These are phyloP conservation scores for Chromoteleia sp. DNA, from an alignment of 2,888 invertebrate species.

Conservation along the genomic window DNA sequence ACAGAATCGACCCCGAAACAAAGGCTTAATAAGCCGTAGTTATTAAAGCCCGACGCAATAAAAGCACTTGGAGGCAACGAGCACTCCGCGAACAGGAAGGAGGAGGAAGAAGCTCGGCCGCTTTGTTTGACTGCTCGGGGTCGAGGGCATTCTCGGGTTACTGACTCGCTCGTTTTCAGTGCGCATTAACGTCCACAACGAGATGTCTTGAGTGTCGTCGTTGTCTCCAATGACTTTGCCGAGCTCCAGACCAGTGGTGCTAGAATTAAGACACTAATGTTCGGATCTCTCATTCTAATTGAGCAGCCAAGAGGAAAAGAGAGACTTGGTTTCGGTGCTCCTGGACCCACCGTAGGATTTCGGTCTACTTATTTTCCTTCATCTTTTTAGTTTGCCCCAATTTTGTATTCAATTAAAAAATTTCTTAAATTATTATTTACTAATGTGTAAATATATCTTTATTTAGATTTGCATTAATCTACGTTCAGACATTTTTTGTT, in stretches of 20 bases:
- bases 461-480: no score
- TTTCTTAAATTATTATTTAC: no score
- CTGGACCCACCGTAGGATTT: no score
- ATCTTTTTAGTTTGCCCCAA: not conserved
- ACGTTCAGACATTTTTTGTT: no score
- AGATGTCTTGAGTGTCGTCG: conserved; percentile 41
- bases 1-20: conserved; percentile 45
- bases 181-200: conserved; percentile 51
- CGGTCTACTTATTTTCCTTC: no score
- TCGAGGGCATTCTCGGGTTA: conserved; percentile 56
- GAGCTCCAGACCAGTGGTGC: conserved; percentile 17
- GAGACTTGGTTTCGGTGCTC: no score
- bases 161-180: conserved; percentile 55
- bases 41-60: conserved; percentile 55
- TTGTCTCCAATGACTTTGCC: conserved; percentile 41
- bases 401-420: no score
- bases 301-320: not conserved
- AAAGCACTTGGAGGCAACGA: conserved; percentile 52
- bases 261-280: conserved; percentile 31
- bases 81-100: conserved; percentile 28
- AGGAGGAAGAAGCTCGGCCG: conserved; percentile 45
- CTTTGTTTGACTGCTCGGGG: conserved; percentile 55
- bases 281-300: not conserved
- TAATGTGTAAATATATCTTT: no score
- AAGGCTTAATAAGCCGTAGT: conserved; percentile 51